Percentiles rank a stretch among this genome's conserved stretches.
phyloP scores from a whole-genome alignment of 2,113 vertebrate species.

The Muscicapa adusta region DNA sequence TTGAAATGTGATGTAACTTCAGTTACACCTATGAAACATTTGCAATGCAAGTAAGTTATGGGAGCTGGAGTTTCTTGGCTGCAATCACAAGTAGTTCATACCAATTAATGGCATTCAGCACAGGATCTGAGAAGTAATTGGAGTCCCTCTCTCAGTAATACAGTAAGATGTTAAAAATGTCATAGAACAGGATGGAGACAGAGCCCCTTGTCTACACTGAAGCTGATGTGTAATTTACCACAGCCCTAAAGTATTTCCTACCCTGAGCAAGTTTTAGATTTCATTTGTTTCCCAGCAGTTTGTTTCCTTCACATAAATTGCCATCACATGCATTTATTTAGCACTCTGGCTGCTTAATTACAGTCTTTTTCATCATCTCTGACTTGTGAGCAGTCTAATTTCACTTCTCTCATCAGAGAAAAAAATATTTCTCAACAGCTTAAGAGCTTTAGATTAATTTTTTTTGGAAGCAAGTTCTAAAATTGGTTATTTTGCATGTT shows the following conservation, averaged over 20 bases:
- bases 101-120: background rate
- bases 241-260: background rate
- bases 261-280: background rate
- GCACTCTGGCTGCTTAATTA: background rate
- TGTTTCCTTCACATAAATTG: background rate
- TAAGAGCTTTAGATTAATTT: background rate
- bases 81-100: background rate
- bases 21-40: background rate
- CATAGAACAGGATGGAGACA: background rate
- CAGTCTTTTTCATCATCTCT: background rate
- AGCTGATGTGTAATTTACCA: background rate
- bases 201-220: background rate
- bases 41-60: background rate
- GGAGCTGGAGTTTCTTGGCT: background rate
- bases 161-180: background rate
- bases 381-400: background rate
- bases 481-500: background rate
- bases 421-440: background rate
- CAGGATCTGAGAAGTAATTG: background rate
- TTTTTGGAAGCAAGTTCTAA: background rate
- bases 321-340: background rate
- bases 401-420: background rate
- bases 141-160: background rate
- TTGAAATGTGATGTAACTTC: background rate
- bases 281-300: background rate